A percentile compares a stretch with the other conserved stretches of the same genome.
Evolutionary conservation across 2,113 vertebrate species (phyloP).

Genomic region (Tichodroma muraria): DNA sequence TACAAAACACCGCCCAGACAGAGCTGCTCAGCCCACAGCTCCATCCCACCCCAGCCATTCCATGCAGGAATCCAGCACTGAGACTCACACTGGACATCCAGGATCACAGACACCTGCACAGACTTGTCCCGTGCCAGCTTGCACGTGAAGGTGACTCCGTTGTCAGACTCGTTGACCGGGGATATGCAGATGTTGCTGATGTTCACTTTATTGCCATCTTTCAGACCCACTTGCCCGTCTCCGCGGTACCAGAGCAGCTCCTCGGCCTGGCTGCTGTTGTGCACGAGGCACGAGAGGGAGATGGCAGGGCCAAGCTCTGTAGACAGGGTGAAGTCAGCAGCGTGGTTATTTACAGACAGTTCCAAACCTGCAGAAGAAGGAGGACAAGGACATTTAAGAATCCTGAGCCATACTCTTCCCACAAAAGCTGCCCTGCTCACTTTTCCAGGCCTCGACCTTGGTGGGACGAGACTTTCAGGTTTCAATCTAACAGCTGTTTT

Average conservation of each 20-base stretch:
- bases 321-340: conserved; percentile 10
- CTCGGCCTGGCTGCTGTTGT: conserved; percentile 57
- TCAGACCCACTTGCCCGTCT: conserved; percentile 20
- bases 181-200: conserved; percentile 70
- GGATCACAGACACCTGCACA: conserved; percentile 53
- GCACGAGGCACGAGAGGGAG: conserved; percentile 58
- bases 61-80: background rate
- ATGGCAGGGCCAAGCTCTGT: accelerated
- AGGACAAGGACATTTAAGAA: background rate
- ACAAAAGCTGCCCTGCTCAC: background rate
- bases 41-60: background rate
- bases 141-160: conserved; percentile 69
- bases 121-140: conserved; percentile 48
- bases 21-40: background rate
- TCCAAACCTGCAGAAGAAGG: conserved; percentile 42
- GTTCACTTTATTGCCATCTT: conserved; percentile 67
- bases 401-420: background rate
- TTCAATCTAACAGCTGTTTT: background rate
- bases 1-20: background rate
- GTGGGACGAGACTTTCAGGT: background rate
- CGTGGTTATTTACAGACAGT: conserved; percentile 60
- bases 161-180: conserved; percentile 37
- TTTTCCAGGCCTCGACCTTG: background rate
- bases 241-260: conserved; percentile 71
- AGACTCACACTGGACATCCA: conserved; percentile 74